Conservation (phyloP, 2,113 vertebrate species). For the Actinemys pallida region DNA sequence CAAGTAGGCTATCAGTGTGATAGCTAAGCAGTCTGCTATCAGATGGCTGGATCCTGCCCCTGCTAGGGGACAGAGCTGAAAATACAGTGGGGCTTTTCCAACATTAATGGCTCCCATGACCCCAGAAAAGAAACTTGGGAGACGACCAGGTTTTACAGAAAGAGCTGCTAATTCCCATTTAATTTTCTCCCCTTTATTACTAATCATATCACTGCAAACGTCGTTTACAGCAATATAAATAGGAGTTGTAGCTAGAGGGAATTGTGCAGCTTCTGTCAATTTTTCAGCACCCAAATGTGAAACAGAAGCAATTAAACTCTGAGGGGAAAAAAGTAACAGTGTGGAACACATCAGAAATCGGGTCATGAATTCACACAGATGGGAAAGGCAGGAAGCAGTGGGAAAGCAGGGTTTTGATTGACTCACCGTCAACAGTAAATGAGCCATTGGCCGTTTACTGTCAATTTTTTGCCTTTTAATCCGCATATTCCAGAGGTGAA, state of each 20-base stretch:
- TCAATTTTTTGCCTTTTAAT: conserved; percentile 74
- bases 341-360: conserved; percentile 78
- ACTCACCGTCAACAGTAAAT: conserved; percentile 76
- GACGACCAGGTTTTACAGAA: conserved; percentile 53
- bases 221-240: conserved; percentile 77
- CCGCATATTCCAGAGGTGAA: conserved; percentile 64
- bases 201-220: conserved; percentile 75
- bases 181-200: conserved; percentile 76
- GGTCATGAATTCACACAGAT: conserved; percentile 80
- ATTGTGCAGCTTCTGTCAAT: conserved; percentile 76
- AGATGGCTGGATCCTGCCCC: background rate
- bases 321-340: conserved; percentile 74
- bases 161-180: conserved; percentile 70
- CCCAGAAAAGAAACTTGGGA: conserved; percentile 35
- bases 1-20: background rate
- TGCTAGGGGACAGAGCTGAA: background rate
- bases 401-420: conserved; percentile 75
- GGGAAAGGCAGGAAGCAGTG: conserved; percentile 73
- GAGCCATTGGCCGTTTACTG: conserved; percentile 73
- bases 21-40: background rate
- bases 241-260: conserved; percentile 77
- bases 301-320: conserved; percentile 80
- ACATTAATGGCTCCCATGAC: background rate
- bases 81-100: conserved; percentile 4
- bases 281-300: conserved; percentile 79